phyloP scores from a whole-genome alignment of 2,888 invertebrate species.

The Fragum sueziense region DNA sequence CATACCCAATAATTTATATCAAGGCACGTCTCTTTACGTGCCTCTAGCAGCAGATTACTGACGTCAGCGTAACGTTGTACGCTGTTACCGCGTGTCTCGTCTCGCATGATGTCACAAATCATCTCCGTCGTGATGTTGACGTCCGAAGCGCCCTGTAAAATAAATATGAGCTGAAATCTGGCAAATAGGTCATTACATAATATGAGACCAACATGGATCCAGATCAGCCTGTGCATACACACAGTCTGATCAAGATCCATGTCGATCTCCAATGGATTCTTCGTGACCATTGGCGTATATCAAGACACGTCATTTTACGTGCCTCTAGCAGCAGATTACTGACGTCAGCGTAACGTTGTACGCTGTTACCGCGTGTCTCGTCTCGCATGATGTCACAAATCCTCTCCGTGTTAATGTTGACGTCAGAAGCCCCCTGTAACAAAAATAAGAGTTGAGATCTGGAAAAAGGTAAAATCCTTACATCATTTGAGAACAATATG shows the following conservation, averaged over 20 bases:
- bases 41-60: slow-evolving; percentile 87
- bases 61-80: slow-evolving; percentile 89
- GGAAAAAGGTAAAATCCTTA: not conserved
- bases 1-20: slow-evolving; percentile 90
- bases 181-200: too few relatives aligned
- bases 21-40: slow-evolving; percentile 88
- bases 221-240: too few relatives aligned
- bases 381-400: slow-evolving; percentile 85
- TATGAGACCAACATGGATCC: too few relatives aligned
- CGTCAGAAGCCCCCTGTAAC: not conserved
- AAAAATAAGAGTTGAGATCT: not conserved
- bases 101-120: slow-evolving; percentile 89
- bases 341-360: slow-evolving; percentile 89
- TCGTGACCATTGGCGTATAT: too few relatives aligned
- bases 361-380: slow-evolving; percentile 83
- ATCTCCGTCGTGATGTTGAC: slow-evolving; percentile 84
- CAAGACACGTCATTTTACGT: slow-evolving; percentile 88
- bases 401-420: not conserved
- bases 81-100: slow-evolving; percentile 83
- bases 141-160: too few relatives aligned
- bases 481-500: too few relatives aligned
- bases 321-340: slow-evolving; percentile 88
- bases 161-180: too few relatives aligned
- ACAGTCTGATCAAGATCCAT: too few relatives aligned
- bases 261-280: too few relatives aligned